Evolutionary conservation across 2,797 vertebrate species (phyloP).

Genomic region (Anas capensis): DNA sequence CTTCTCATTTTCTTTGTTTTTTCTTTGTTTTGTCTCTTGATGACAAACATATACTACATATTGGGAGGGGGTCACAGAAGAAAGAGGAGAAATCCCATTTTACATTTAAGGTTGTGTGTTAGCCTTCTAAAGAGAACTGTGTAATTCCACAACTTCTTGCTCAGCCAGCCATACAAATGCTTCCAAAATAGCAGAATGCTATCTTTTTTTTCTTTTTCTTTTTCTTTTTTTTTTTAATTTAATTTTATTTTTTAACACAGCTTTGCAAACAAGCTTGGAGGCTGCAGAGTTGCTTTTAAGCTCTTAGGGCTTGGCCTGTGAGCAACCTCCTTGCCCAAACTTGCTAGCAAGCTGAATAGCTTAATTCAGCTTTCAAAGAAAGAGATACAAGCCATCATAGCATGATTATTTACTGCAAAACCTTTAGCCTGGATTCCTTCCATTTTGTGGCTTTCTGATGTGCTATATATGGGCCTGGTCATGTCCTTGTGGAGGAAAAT

Average conservation of each 20-base stretch:
- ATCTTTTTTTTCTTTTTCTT: not conserved
- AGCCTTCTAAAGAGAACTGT: not conserved
- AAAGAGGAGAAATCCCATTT: not conserved
- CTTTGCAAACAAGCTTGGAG: not conserved
- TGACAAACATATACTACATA: not conserved
- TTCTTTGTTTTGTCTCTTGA: not conserved
- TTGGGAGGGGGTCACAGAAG: not conserved
- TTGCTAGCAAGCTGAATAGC: not conserved
- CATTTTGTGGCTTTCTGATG: not conserved
- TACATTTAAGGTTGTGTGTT: not conserved
- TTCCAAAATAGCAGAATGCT: not conserved
- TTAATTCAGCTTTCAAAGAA: constrained; percentile 20
- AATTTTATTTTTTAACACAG: not conserved
- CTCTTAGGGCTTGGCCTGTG: not conserved
- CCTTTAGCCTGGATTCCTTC: constrained; percentile 30
- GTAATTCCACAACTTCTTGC: not conserved
- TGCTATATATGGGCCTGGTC: not conserved
- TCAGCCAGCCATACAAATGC: not conserved
- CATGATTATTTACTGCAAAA: not conserved
- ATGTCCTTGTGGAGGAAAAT: not conserved
- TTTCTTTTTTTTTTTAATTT: not conserved
- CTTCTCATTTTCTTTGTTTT: not conserved
- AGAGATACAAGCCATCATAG: not conserved
- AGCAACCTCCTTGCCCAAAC: constrained; percentile 37
- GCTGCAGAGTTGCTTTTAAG: not conserved